Evolutionary conservation across 2,113 vertebrate genomes (phyloP).

Genomic region (Ploceus nigricollis): DNA sequence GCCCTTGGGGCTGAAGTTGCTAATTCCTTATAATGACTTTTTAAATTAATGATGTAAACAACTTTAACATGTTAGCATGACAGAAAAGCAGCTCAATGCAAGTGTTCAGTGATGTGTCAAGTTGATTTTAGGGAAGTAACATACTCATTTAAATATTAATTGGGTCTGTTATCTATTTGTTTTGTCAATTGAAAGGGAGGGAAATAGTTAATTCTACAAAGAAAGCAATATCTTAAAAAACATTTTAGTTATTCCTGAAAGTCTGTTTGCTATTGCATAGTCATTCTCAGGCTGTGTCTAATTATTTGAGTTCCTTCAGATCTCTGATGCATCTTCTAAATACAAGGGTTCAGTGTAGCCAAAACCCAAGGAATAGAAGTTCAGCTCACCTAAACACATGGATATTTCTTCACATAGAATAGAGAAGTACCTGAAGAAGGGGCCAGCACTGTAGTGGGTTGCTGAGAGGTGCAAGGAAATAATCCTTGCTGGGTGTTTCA

Average conservation of each 20-base stretch:
- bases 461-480: not conserved
- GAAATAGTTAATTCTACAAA: not conserved
- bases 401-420: not conserved
- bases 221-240: not conserved
- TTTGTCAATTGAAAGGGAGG: not conserved
- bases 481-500: not conserved
- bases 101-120: not conserved
- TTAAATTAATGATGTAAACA: conserved; percentile 32
- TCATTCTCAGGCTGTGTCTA: not conserved
- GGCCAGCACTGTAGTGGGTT: not conserved
- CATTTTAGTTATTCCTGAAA: not conserved
- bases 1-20: not conserved
- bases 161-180: not conserved
- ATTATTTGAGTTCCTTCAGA: not conserved
- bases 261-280: not conserved
- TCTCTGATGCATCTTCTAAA: not conserved
- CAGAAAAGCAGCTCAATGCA: not conserved
- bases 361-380: not conserved
- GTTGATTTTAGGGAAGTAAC: conserved; percentile 1
- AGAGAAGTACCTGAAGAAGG: not conserved
- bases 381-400: not conserved
- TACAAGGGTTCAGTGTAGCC: not conserved
- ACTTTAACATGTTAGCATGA: not conserved
- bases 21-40: conserved; percentile 38
- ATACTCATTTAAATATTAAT: not conserved